Conservation (phyloP, 2,797 vertebrate genomes). For the Pterois miles region DNA sequence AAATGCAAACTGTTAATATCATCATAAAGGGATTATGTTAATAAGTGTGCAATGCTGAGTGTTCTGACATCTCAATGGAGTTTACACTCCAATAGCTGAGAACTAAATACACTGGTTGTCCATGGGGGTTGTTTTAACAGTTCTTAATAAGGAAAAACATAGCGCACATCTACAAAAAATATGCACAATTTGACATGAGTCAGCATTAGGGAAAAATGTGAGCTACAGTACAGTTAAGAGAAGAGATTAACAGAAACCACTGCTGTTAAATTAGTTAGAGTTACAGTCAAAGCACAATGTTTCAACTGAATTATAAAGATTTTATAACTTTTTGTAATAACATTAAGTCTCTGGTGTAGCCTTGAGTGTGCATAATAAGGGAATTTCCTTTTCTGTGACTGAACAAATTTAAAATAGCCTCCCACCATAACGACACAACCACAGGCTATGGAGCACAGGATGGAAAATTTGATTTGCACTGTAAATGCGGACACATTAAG, state of each 20-base stretch:
- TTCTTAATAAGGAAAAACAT: not conserved
- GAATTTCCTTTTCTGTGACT: not conserved
- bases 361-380: not conserved
- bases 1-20: not conserved
- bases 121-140: not conserved
- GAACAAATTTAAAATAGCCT: not conserved
- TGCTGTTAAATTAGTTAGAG: not conserved
- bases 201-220: not conserved
- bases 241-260: not conserved
- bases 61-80: not conserved
- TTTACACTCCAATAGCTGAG: not conserved
- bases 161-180: not conserved
- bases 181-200: not conserved
- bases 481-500: not conserved
- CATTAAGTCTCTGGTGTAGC: not conserved
- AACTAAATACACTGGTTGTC: not conserved
- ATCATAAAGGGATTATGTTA: not conserved
- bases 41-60: not conserved
- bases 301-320: not conserved
- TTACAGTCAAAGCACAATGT: not conserved
- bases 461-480: constrained; percentile 1
- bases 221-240: not conserved
- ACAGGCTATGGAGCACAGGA: not conserved
- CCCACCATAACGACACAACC: not conserved
- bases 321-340: not conserved